Conservation (phyloP, 2,113 vertebrate species). For the Xenopus borealis region DNA sequence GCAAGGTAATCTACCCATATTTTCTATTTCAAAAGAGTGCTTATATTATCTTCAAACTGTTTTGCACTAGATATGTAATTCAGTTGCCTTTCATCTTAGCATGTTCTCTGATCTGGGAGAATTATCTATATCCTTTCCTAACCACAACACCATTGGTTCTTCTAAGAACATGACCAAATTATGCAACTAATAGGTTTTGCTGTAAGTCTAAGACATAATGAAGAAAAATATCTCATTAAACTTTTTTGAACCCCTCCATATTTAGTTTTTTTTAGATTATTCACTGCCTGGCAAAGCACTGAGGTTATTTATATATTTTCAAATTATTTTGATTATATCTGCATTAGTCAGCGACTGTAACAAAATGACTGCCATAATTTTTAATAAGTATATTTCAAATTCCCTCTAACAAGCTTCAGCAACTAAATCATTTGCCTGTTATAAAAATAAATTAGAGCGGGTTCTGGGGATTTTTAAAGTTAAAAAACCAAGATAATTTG, state of each 20-base stretch:
- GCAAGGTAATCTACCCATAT: background rate
- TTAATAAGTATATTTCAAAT: constrained; percentile 44
- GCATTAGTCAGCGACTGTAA: constrained; percentile 40
- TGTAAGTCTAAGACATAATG: constrained; percentile 22
- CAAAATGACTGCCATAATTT: constrained; percentile 42
- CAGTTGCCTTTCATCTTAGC: constrained; percentile 24
- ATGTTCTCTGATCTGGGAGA: constrained; percentile 26
- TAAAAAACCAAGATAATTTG: background rate
- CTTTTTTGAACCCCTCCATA: constrained; percentile 33
- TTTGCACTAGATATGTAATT: constrained; percentile 22
- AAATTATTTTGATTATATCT: constrained; percentile 44
- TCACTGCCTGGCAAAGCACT: constrained; percentile 6
- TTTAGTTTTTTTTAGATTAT: constrained; percentile 31
- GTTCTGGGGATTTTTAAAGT: constrained; percentile 38
- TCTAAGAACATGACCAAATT: constrained; percentile 28
- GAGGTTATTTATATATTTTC: constrained; percentile 6
- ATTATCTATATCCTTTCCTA: constrained; percentile 30
- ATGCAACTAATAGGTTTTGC: constrained; percentile 36
- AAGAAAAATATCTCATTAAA: background rate
- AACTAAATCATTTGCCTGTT: constrained; percentile 38
- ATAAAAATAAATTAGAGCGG: constrained; percentile 34
- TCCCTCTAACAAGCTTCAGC: constrained; percentile 36
- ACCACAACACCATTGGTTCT: constrained; percentile 19
- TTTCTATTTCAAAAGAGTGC: constrained; percentile 1
- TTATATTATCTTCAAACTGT: constrained; percentile 21